Percentiles rank a stretch among this genome's conserved stretches.
Evolutionary conservation across 2,888 invertebrate genomes (phyloP).

Genomic region (Chrysina gloriosa): DNA sequence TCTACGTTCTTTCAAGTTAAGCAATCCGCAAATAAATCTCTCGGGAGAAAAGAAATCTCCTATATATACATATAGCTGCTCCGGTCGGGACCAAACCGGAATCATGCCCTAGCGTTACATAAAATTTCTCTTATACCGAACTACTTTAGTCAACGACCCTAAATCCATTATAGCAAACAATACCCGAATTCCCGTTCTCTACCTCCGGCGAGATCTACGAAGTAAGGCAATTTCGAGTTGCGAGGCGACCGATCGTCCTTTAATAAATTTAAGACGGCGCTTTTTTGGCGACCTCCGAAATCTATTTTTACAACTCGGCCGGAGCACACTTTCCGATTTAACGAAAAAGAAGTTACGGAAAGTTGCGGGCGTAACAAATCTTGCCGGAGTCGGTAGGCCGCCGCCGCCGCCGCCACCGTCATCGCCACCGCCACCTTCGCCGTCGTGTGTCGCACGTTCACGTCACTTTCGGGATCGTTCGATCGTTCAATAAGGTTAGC

Average conservation of each 20-base stretch:
- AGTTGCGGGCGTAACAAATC: constrained; percentile 24
- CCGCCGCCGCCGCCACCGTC: too few species aligned
- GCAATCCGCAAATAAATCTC: too few species aligned
- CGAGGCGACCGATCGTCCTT: constrained; percentile 20
- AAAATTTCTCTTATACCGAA: not conserved
- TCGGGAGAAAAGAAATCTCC: too few species aligned
- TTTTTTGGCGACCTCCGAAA: constrained; percentile 1
- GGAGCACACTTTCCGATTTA: constrained; percentile 3
- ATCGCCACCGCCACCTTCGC: too few species aligned
- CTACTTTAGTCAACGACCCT: not conserved
- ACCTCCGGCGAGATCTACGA: not conserved
- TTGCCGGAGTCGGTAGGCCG: not conserved
- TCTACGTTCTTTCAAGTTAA: too few species aligned
- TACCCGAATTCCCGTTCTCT: not conserved
- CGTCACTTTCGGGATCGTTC: too few species aligned
- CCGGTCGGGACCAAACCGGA: too few species aligned
- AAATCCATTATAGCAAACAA: constrained; percentile 32
- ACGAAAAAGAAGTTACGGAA: constrained; percentile 3
- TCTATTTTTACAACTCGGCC: constrained; percentile 32
- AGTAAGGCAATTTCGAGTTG: constrained; percentile 20
- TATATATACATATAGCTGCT: too few species aligned
- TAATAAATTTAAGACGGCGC: constrained; percentile 34
- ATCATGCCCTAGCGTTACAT: not conserved
- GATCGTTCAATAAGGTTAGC: too few species aligned
- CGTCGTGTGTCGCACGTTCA: too few species aligned